Percentiles rank a stretch among this genome's conserved stretches.
These are phyloP conservation scores for Hemicordylus capensis DNA, from an alignment of 2,113 vertebrate genomes.

Conservation along the genomic window DNA sequence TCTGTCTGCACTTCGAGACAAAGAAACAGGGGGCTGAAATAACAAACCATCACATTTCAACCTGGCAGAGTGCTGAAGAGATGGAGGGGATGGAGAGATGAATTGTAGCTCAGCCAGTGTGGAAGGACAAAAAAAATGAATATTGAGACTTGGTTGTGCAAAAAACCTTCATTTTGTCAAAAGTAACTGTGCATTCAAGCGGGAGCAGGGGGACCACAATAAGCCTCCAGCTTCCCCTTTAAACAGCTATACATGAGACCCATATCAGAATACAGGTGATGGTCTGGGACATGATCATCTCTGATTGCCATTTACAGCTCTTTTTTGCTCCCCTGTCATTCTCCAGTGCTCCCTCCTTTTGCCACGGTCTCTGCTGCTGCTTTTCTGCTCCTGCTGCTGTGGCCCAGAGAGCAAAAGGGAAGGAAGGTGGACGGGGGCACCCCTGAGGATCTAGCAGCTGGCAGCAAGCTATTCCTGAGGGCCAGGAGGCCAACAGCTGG, in stretches of 20 bases:
- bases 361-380: not conserved
- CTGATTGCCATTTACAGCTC: not conserved
- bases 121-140: conserved; percentile 1
- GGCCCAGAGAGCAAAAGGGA: not conserved
- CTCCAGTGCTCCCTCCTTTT: not conserved
- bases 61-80: conserved; percentile 16
- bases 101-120: not conserved
- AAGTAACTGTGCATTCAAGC: conserved; percentile 14
- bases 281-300: not conserved
- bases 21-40: conserved; percentile 38
- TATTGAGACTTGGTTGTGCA: not conserved
- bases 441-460: not conserved
- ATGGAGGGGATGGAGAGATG: not conserved
- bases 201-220: not conserved
- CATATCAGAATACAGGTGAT: not conserved
- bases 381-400: not conserved
- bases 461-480: not conserved
- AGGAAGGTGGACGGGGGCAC: not conserved
- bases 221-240: conserved; percentile 5
- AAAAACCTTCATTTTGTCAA: not conserved
- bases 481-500: not conserved
- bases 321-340: too few relatives aligned
- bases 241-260: not conserved
- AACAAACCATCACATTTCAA: conserved; percentile 43
- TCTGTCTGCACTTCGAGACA: conserved; percentile 38